Evolutionary conservation across 2,797 vertebrate species (phyloP), one percentile per base, ranked within the genome.

Genomic region (Gallinago stenura): DNA sequence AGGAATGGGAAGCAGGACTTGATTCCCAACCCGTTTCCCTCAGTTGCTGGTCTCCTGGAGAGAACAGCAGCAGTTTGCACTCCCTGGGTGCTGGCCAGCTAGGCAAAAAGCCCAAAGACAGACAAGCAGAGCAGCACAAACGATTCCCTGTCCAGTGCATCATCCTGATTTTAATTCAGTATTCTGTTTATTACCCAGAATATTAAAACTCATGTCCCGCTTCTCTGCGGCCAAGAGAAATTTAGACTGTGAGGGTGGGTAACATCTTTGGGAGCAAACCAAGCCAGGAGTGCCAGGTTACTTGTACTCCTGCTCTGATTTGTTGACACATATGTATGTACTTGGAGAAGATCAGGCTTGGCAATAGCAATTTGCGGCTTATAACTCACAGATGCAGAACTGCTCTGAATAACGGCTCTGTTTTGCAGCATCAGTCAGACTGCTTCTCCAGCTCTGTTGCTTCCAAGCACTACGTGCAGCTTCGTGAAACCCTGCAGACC

Each of bases 61-160:
- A 2, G 2, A 93, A 41, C 9, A 0, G 45, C 41, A 88, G 77
- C 72, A 54, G 77, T 65, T 81, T 7, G 1, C 21, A 0, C 37
- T 92, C 54, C 28, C 70, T 90, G 89, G 66, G 73, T 35, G 14
- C 51, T 20, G 43, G 83, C 83, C 92, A 96, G 77, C 30, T 54
- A 79, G 73, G 92, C 95, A 96, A 78, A 88, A 90, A 83, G 85
- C 85, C 95, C 12, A 4, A 48, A 72, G 61, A 89, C 28, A 71
- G 66, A 66, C 80, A 72, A 87, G 62, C 57, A 60, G 54, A 79
- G 70, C 80, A 84, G 66, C 83, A 90, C 88, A 78, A 88, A 68
- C 0, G 4, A 87, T 77, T 72, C 76, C 58, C 80, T 83, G 15
- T 16, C 77, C 73, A 39, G 43, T 69, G 16, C n/a, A 62, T 54